Evolutionary conservation across 2,113 vertebrate species (phyloP).

Genomic region (Lontra canadensis): DNA sequence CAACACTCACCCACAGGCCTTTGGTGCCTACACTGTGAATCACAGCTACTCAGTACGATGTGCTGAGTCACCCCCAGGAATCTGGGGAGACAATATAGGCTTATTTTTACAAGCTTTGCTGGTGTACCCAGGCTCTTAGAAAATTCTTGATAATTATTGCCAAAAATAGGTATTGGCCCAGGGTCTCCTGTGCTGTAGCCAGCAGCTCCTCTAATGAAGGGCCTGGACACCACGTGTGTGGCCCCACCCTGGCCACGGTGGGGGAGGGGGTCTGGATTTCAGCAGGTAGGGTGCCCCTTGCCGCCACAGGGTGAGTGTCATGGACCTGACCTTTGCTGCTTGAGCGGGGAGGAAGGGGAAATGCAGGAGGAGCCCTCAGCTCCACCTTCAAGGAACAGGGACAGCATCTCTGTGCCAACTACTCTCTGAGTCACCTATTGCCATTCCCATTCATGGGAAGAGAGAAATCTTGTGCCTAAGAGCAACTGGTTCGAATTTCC

Average conservation of each 20-base stretch:
- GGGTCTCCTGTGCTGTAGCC: background rate
- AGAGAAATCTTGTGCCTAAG: background rate
- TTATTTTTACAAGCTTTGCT: conserved; percentile 71
- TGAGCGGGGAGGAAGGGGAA: background rate
- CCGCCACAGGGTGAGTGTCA: accelerated
- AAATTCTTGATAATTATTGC: conserved; percentile 66
- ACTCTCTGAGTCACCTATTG: conserved; percentile 50
- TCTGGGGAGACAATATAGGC: conserved; percentile 64
- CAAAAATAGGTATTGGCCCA: background rate
- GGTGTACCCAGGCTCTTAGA: background rate
- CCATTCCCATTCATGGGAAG: conserved; percentile 39
- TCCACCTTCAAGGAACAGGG: conserved; percentile 18
- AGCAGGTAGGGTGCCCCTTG: background rate
- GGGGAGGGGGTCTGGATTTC: background rate
- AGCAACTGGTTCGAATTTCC: background rate
- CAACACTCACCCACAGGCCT: conserved; percentile 73
- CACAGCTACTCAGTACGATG: conserved; percentile 75
- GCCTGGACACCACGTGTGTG: background rate
- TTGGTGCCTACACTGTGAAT: conserved; percentile 74
- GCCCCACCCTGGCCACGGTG: background rate
- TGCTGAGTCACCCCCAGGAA: conserved; percentile 79
- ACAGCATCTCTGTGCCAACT: conserved; percentile 24
- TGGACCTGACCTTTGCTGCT: background rate
- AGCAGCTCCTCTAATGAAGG: background rate
- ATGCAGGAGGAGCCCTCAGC: background rate